Evolutionary conservation across 2,888 invertebrate genomes (phyloP).

Genomic region (Oeneis ivallda): DNA sequence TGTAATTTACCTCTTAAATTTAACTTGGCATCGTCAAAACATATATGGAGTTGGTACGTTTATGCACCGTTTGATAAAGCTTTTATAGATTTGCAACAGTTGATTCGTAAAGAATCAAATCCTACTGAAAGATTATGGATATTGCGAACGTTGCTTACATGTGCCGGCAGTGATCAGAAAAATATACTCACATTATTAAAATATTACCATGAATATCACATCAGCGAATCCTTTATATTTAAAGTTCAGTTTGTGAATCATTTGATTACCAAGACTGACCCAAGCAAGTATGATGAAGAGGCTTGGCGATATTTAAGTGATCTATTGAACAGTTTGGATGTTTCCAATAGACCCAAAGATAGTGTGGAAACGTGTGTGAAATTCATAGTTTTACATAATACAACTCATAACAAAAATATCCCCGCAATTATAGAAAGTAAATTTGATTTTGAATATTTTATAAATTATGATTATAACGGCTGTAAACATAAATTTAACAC

Average conservation of each 20-base stretch:
- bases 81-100: constrained; percentile 57
- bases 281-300: constrained; percentile 49
- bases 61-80: constrained; percentile 59
- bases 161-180: constrained; percentile 47
- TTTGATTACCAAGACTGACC: constrained; percentile 46
- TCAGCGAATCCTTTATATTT: constrained; percentile 47
- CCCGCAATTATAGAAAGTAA: constrained; percentile 55
- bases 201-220: constrained; percentile 54
- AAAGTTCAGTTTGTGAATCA: constrained; percentile 50
- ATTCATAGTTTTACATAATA: constrained; percentile 51
- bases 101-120: constrained; percentile 54
- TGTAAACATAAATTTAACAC: constrained; percentile 44
- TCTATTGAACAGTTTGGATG: constrained; percentile 53
- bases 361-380: constrained; percentile 53
- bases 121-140: constrained; percentile 53
- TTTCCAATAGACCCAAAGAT: constrained; percentile 50
- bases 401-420: constrained; percentile 47
- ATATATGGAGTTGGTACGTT: constrained; percentile 55
- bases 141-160: constrained; percentile 49
- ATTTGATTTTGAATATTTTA: constrained; percentile 44
- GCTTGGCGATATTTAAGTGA: constrained; percentile 58
- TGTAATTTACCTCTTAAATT: constrained; percentile 3
- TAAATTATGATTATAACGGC: not conserved
- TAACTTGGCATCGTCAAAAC: constrained; percentile 12
- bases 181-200: constrained; percentile 51